phyloP scores from a whole-genome alignment of 2,113 vertebrate genomes.

The Ammodytes dubius region DNA sequence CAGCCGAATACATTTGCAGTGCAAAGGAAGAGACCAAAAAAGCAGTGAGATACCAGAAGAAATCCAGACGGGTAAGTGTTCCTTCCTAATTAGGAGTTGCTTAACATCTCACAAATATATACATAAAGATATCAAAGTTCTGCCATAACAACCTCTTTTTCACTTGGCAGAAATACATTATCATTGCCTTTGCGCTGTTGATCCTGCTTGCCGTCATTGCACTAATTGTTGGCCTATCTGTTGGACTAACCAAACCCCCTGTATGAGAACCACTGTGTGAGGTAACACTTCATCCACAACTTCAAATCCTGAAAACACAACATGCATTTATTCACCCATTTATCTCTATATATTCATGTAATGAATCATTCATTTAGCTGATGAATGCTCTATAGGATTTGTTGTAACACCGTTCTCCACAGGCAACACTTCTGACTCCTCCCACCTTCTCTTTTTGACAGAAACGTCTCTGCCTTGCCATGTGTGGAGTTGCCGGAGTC shows the following conservation, averaged over 20 bases:
- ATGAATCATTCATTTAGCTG: background rate
- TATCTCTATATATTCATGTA: background rate
- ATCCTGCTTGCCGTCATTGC: slow-evolving; percentile 88
- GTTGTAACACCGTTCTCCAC: background rate
- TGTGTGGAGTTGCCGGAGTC: slow-evolving; percentile 85
- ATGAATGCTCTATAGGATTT: background rate
- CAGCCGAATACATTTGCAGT: slow-evolving; percentile 89
- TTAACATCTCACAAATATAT: background rate
- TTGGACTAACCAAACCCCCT: slow-evolving; percentile 86
- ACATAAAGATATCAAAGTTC: background rate
- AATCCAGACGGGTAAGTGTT: slow-evolving; percentile 89
- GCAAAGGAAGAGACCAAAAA: slow-evolving; percentile 97
- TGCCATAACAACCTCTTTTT: slow-evolving; percentile 42
- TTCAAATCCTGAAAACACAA: background rate
- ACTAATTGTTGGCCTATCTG: slow-evolving; percentile 92
- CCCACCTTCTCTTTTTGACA: slow-evolving; percentile 81
- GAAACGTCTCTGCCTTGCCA: slow-evolving; percentile 88
- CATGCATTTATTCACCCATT: background rate
- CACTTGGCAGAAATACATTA: slow-evolving; percentile 92
- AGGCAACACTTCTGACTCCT: background rate
- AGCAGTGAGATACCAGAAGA: slow-evolving; percentile 93
- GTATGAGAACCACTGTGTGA: slow-evolving; percentile 68
- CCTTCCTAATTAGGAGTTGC: background rate
- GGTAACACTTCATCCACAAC: slow-evolving; percentile 60
- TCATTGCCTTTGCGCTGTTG: slow-evolving; percentile 87